phyloP scores from a whole-genome alignment of 92 coral and sea anemone genomes.

The Isaurus tuberculatus region DNA sequence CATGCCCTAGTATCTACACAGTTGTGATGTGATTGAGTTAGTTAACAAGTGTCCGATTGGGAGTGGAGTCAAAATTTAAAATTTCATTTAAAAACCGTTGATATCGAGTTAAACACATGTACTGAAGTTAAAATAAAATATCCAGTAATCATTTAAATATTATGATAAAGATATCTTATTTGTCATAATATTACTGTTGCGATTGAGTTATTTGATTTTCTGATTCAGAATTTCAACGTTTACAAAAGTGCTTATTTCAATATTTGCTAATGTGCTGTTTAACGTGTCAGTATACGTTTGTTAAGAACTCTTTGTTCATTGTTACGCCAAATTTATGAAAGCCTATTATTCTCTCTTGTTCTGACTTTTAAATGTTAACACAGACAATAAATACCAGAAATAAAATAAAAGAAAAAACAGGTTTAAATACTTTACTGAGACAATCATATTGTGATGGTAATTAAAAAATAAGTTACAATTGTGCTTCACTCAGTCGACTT shows the following conservation, averaged over 20 bases:
- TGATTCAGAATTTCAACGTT: constrained; percentile 5
- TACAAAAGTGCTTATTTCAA: not conserved
- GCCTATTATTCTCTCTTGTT: not conserved
- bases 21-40: too few relatives aligned
- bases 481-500: too few relatives aligned
- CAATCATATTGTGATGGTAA: not conserved
- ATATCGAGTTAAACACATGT: not conserved
- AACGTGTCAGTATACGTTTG: not conserved
- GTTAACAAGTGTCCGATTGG: too few relatives aligned
- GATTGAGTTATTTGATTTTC: constrained; percentile 4
- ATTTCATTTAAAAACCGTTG: too few relatives aligned
- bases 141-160: not conserved
- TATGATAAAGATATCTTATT: constrained; percentile 6
- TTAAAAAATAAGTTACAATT: too few relatives aligned
- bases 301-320: constrained; percentile 7
- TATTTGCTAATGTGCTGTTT: constrained; percentile 2
- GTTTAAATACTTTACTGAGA: not conserved
- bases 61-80: too few relatives aligned
- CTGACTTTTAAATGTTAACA: not conserved
- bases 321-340: constrained; percentile 2
- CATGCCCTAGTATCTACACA: not conserved
- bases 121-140: constrained; percentile 1
- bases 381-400: not conserved
- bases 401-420: not conserved
- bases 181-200: constrained; percentile 1